A percentile compares a stretch with the other conserved stretches of the same genome.
Conservation (phyloP, 1,140 invertebrate species). For the Amyelois transitella region DNA sequence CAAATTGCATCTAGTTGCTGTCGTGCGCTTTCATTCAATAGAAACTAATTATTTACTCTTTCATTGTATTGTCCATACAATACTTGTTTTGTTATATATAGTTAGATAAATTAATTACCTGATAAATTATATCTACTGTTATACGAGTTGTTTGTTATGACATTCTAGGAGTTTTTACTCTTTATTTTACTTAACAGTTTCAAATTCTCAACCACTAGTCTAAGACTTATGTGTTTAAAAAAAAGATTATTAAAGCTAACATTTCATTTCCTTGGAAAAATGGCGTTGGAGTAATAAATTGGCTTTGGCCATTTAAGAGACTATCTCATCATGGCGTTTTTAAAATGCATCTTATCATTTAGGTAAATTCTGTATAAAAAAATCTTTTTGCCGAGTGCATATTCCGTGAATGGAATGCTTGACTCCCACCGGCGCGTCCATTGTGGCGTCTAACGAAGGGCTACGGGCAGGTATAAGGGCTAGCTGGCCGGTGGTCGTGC, state of each 20-base stretch:
- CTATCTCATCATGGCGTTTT: background rate
- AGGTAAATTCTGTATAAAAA: slow-evolving; percentile 3
- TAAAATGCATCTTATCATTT: background rate
- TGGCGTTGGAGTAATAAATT: no score
- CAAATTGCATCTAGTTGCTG: slow-evolving; percentile 36
- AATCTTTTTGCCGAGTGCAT: slow-evolving; percentile 21
- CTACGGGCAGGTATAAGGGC: slow-evolving; percentile 34
- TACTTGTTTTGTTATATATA: background rate
- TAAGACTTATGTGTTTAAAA: no score
- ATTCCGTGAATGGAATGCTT: slow-evolving; percentile 34
- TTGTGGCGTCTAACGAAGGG: slow-evolving; percentile 33
- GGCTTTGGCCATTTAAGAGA: no score
- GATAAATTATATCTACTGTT: no score
- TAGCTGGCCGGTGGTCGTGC: slow-evolving; percentile 26
- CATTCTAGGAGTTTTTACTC: no score
- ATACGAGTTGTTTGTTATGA: no score
- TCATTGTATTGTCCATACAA: slow-evolving; percentile 33
- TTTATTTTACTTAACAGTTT: no score
- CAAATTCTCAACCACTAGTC: no score
- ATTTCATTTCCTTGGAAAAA: no score
- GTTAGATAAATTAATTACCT: background rate
- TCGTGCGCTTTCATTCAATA: slow-evolving; percentile 30
- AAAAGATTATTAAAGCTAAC: no score
- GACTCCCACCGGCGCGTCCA: slow-evolving; percentile 27
- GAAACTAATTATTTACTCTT: slow-evolving; percentile 40